Base-by-base conservation (phyloP, 2,888 invertebrate species). In the Barypeithes pellucidus region DNA sequence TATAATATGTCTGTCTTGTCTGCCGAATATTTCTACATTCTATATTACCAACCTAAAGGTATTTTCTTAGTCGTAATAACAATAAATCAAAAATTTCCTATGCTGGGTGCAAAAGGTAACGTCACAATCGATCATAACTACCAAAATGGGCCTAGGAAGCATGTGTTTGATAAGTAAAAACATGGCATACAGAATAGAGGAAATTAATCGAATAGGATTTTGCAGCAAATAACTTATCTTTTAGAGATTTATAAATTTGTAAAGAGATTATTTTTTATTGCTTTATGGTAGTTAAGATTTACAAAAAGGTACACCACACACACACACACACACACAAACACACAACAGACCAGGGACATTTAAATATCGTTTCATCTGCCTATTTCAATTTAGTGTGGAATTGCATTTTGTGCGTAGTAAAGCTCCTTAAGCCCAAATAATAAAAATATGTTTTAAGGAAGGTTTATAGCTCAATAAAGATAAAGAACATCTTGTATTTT, bases 381-480 rank as follows among this genome's bases (percentile, higher is more conserved):
- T n/a, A n/a, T n/a, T n/a, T n/a, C n/a, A n/a, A n/a, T n/a, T n/a
- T n/a, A n/a, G n/a, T n/a, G n/a, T n/a, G n/a, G 24, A 24, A 24
- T 3, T 3, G 2, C 24, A 24, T 24, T 24, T 24, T 24, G 24
- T 24, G 36, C 36, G 5, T 36, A 61, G 16, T 41, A 9, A 22
- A 52, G 54, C 41, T 50, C 66, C 54, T 66, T 66, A 54, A 66
- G 54, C 29, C 54, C 18, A 54, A 66, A 66, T 66, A 66, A 66
- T 66, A 66, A 66, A 66, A 66, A 43, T 52, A 61, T 61, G 43
- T 45, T 61, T 61, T 45, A 43, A 54, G 24, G 61, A 24, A 61
- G n/a, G 24, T 61, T 43, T 61, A 61, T 61, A 29, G 39, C 5
- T 12, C 41, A 14, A 52, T 66, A 57, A 57, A 66, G 54, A 57